Percentiles rank a stretch among this genome's conserved stretches.
These are phyloP conservation scores for Drosophila nigrodunni DNA, from an alignment of 1,140 invertebrate species.

Conservation along the genomic window DNA sequence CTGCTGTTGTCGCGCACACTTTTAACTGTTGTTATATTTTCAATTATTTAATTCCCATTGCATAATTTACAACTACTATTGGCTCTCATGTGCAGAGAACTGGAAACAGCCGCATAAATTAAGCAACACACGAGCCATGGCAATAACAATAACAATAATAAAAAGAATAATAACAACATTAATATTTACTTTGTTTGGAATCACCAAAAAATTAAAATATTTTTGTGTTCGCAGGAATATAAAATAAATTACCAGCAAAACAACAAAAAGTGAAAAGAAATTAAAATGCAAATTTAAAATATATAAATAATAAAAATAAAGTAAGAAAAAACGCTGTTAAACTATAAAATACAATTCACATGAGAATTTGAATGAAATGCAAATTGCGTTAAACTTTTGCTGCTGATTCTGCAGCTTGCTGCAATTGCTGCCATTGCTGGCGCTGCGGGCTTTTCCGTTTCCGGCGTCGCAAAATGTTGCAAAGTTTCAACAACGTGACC, in stretches of 20 bases:
- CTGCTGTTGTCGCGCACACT: no score
- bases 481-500: constrained; percentile 62
- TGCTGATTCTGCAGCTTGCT: constrained; percentile 18
- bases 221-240: background rate
- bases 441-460: constrained; percentile 54
- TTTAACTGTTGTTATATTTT: background rate
- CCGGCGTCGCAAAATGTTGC: constrained; percentile 69
- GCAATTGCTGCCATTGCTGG: constrained; percentile 12
- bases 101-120: constrained; percentile 43
- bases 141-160: constrained; percentile 5
- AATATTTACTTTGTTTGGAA: constrained; percentile 19
- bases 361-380: constrained; percentile 72
- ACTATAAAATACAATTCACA: constrained; percentile 50
- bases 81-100: constrained; percentile 1
- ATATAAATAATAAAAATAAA: constrained; percentile 10
- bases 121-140: background rate
- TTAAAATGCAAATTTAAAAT: constrained; percentile 31
- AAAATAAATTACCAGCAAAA: constrained; percentile 6
- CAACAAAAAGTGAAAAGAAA: constrained; percentile 12
- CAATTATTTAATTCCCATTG: background rate
- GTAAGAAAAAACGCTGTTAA: constrained; percentile 6
- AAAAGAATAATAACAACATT: constrained; percentile 2
- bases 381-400: constrained; percentile 70
- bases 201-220: no score
- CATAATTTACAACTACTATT: background rate